Percentiles rank a stretch among this genome's conserved stretches.
Evolutionary conservation across 2,113 vertebrate genomes (phyloP).

Genomic region (Pachypanchax playfairii): DNA sequence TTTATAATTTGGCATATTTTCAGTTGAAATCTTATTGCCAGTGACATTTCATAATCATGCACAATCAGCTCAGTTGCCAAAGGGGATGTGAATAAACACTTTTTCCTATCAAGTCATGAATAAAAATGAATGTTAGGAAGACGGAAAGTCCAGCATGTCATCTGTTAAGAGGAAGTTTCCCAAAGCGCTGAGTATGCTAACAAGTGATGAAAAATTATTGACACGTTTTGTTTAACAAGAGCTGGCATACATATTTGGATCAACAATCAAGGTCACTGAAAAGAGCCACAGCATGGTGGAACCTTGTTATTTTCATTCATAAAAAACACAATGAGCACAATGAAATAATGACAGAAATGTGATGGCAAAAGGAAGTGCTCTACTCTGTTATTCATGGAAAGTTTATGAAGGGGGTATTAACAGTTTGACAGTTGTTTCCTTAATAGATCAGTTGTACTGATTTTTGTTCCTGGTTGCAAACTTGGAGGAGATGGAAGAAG

Average conservation of each 20-base stretch:
- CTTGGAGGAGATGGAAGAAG: too few relatives aligned
- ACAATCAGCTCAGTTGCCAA: constrained; percentile 40
- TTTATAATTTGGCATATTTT: constrained; percentile 46
- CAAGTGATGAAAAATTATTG: constrained; percentile 43
- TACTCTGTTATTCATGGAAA: too few relatives aligned
- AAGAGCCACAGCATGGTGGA: not conserved
- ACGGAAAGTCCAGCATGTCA: constrained; percentile 2
- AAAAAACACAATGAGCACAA: too few relatives aligned
- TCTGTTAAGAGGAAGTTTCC: not conserved
- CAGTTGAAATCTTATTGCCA: not conserved
- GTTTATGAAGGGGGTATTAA: too few relatives aligned
- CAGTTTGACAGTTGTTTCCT: too few relatives aligned
- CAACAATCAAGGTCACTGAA: constrained; percentile 33
- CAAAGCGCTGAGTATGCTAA: constrained; percentile 33
- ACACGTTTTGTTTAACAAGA: constrained; percentile 52
- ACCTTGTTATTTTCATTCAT: too few relatives aligned
- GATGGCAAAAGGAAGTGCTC: too few relatives aligned
- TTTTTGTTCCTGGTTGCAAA: too few relatives aligned
- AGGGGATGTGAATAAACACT: constrained; percentile 48
- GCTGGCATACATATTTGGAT: constrained; percentile 17
- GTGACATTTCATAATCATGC: constrained; percentile 9
- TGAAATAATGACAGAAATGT: too few relatives aligned
- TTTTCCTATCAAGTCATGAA: constrained; percentile 50
- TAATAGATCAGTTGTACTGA: too few relatives aligned
- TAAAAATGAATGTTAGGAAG: constrained; percentile 26